phyloP scores from a whole-genome alignment of 2,888 invertebrate genomes.

The Lissocephala sabroskyi region DNA sequence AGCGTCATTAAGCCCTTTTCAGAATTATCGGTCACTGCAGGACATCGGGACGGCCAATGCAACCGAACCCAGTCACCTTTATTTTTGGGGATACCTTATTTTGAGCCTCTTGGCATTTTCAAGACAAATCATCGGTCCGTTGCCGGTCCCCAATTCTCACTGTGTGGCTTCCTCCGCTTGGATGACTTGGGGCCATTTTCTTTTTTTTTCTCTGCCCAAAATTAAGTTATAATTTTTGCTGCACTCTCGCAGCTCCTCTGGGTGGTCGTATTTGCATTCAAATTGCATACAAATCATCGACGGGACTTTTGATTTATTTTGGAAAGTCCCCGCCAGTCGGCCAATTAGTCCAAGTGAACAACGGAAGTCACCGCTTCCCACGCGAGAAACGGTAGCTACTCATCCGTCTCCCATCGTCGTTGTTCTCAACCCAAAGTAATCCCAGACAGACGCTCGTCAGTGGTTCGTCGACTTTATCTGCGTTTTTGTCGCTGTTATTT shows the following conservation, averaged over 20 bases:
- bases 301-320: conserved; percentile 48
- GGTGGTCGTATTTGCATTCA: conserved; percentile 63
- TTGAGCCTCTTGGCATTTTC: conserved; percentile 25
- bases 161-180: conserved; percentile 35
- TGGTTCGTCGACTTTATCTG: no score
- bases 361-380: conserved; percentile 23
- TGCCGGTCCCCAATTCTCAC: no score
- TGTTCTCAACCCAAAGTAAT: no score
- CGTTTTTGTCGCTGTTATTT: conserved; percentile 4
- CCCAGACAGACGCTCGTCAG: no score
- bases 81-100: no score
- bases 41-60: no score
- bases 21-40: no score
- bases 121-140: conserved; percentile 46
- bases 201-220: conserved; percentile 30
- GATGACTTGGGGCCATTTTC: not conserved
- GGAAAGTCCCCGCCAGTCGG: conserved; percentile 41
- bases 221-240: conserved; percentile 55
- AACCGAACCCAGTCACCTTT: no score
- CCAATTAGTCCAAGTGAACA: conserved; percentile 50
- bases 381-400: no score
- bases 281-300: conserved; percentile 60
- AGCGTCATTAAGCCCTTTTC: no score
- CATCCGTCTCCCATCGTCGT: no score
- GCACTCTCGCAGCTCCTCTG: conserved; percentile 14